Percentiles rank a stretch among this genome's conserved stretches.
These are phyloP conservation scores for Gobio gobio DNA, from an alignment of 2,113 vertebrate species.

Conservation along the genomic window DNA sequence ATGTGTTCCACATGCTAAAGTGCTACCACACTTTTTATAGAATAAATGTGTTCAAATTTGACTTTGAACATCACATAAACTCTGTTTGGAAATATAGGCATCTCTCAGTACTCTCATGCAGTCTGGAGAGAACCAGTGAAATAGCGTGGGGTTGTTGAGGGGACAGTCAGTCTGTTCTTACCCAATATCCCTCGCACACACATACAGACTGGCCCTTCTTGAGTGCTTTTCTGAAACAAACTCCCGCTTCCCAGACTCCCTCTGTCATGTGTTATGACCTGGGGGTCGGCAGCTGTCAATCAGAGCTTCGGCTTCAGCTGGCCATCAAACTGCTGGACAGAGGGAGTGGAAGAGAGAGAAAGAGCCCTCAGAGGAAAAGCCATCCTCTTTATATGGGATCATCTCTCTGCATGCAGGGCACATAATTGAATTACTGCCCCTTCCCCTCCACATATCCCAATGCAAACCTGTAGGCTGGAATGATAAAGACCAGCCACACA, in stretches of 20 bases:
- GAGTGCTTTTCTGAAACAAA: slow-evolving; percentile 55
- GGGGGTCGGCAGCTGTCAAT: slow-evolving; percentile 78
- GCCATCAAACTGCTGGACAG: slow-evolving; percentile 70
- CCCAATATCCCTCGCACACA: slow-evolving; percentile 47
- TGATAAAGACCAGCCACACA: slow-evolving; percentile 57
- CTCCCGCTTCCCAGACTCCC: slow-evolving; percentile 75
- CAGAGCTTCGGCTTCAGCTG: slow-evolving; percentile 76
- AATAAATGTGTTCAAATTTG: not conserved
- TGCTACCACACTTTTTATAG: not conserved
- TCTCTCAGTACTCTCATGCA: slow-evolving; percentile 38
- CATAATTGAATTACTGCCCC: slow-evolving; percentile 79
- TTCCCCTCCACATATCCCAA: slow-evolving; percentile 74
- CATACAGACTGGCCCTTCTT: slow-evolving; percentile 43
- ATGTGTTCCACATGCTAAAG: too few species aligned
- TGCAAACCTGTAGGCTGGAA: slow-evolving; percentile 76
- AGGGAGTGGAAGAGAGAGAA: slow-evolving; percentile 68
- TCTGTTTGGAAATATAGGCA: not conserved
- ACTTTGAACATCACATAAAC: not conserved
- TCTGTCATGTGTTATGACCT: slow-evolving; percentile 72
- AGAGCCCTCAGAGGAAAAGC: slow-evolving; percentile 71
- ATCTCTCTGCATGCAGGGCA: slow-evolving; percentile 81
- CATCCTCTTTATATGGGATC: slow-evolving; percentile 75
- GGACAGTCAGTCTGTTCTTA: slow-evolving; percentile 70
- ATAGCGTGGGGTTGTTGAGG: slow-evolving; percentile 67
- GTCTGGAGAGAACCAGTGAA: slow-evolving; percentile 51